These are phyloP conservation scores for Ceratina australensis DNA, from an alignment of 1,140 invertebrate species.

Conservation along the genomic window DNA sequence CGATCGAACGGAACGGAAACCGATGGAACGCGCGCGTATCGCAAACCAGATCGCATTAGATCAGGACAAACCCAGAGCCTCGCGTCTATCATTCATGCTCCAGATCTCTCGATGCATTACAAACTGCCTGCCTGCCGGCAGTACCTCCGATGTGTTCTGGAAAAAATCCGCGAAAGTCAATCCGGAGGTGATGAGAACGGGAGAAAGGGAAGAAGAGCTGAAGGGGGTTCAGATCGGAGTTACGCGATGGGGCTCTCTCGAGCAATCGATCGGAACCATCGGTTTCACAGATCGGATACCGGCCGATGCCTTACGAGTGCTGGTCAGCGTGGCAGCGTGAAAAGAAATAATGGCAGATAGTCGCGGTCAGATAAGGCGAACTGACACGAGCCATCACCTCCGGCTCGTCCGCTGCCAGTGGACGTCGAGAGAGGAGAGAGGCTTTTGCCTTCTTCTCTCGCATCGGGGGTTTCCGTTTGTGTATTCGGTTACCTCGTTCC, in stretches of 20 bases:
- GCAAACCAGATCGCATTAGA: background rate
- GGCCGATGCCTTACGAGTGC: slow-evolving; percentile 49
- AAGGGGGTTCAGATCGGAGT: slow-evolving; percentile 36
- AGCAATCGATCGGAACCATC: slow-evolving; percentile 53
- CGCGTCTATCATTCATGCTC: background rate
- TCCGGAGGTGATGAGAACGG: slow-evolving; percentile 16
- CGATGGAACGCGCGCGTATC: background rate
- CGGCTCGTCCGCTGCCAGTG: slow-evolving; percentile 51
- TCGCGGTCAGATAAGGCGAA: slow-evolving; percentile 64
- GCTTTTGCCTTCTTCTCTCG: slow-evolving; percentile 54
- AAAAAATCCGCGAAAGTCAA: slow-evolving; percentile 31
- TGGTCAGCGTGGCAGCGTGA: slow-evolving; percentile 49
- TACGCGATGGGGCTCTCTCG: slow-evolving; percentile 10
- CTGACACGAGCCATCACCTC: slow-evolving; percentile 67
- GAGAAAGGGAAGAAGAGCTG: background rate
- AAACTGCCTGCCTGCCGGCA: no score
- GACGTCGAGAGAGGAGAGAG: slow-evolving; percentile 19
- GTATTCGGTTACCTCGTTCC: slow-evolving; percentile 71
- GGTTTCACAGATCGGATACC: slow-evolving; percentile 48
- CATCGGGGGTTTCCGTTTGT: slow-evolving; percentile 62
- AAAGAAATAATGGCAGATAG: slow-evolving; percentile 71
- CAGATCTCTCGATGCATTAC: no score
- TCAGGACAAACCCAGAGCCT: background rate
- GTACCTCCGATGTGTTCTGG: background rate
- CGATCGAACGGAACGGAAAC: background rate